A percentile compares a stretch with the other conserved stretches of the same genome.
These are phyloP conservation scores for Ammodytes marinus DNA, from an alignment of 2,113 vertebrate genomes.

Conservation along the genomic window DNA sequence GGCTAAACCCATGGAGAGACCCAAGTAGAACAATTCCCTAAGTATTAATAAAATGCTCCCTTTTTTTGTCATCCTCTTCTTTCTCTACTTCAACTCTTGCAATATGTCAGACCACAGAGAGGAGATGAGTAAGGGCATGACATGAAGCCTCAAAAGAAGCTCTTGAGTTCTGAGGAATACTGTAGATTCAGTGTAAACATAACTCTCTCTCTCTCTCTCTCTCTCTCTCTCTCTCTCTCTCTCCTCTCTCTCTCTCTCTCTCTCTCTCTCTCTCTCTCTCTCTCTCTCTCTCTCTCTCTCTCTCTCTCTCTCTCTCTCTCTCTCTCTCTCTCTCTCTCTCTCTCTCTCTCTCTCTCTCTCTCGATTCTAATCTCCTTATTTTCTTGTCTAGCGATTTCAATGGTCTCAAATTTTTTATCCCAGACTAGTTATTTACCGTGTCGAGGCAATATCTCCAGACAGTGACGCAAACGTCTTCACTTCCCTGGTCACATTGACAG, in stretches of 20 bases:
- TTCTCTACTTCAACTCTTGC: slow-evolving; percentile 51
- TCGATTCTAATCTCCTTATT: slow-evolving; percentile 52
- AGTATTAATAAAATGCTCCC: slow-evolving; percentile 69
- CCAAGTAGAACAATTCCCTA: slow-evolving; percentile 73
- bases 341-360: slow-evolving; percentile 1
- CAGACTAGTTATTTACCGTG: slow-evolving; percentile 40
- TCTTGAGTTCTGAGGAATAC: slow-evolving; percentile 46
- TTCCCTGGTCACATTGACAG: slow-evolving; percentile 26
- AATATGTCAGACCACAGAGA: slow-evolving; percentile 48
- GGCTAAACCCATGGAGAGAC: slow-evolving; percentile 73
- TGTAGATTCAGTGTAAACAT: slow-evolving; percentile 60
- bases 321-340: not conserved
- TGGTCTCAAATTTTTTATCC: slow-evolving; percentile 49
- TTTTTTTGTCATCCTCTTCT: slow-evolving; percentile 40
- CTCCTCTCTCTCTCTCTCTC: not conserved
- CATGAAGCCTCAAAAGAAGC: slow-evolving; percentile 46
- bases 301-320: slow-evolving; percentile 33
- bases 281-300: not conserved
- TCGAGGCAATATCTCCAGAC: slow-evolving; percentile 8
- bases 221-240: not conserved
- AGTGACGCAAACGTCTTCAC: slow-evolving; percentile 27
- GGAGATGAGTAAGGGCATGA: slow-evolving; percentile 47
- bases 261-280: slow-evolving; percentile 30
- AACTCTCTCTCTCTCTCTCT: slow-evolving; percentile 32
- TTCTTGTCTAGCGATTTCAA: slow-evolving; percentile 49